These are phyloP conservation scores for Drosophila tanythrix DNA, from an alignment of 2,888 invertebrate genomes.

Conservation along the genomic window DNA sequence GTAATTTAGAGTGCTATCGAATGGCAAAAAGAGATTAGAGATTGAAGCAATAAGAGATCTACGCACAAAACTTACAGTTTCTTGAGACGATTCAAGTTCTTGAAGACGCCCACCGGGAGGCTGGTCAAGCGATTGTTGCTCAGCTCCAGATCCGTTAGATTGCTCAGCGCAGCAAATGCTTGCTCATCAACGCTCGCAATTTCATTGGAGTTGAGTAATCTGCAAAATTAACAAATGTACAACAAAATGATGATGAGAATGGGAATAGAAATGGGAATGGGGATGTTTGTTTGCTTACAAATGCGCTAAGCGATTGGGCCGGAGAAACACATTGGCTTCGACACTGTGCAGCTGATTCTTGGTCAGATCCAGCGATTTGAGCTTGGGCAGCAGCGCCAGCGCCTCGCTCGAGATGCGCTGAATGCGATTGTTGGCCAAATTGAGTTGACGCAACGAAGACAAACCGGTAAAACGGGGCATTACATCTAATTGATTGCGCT, in stretches of 20 bases:
- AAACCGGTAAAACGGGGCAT: conserved; percentile 93
- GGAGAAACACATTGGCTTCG: conserved; percentile 86
- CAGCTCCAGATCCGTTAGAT: conserved; percentile 90
- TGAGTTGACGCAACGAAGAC: conserved; percentile 89
- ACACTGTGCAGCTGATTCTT: conserved; percentile 85
- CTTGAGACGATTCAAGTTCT: conserved; percentile 88
- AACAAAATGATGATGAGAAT: background rate
- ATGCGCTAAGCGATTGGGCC: conserved; percentile 73
- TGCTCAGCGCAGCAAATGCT: conserved; percentile 90
- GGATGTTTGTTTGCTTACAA: conserved; percentile 66
- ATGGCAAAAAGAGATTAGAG: background rate
- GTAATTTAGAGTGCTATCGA: conserved; percentile 74
- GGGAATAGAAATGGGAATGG: background rate
- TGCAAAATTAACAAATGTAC: conserved; percentile 81
- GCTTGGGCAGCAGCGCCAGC: conserved; percentile 90
- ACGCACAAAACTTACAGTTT: conserved; percentile 87
- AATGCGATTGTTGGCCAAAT: conserved; percentile 93
- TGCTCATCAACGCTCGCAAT: conserved; percentile 89
- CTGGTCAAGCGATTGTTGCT: conserved; percentile 91
- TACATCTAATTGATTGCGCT: conserved; percentile 91
- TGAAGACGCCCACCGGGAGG: conserved; percentile 91
- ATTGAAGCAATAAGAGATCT: background rate
- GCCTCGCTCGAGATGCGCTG: conserved; percentile 92
- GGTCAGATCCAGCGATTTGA: conserved; percentile 84
- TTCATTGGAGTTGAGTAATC: conserved; percentile 90